Base-by-base conservation (phyloP, 1,140 invertebrate genomes). In the Drosophila gunungcola region DNA sequence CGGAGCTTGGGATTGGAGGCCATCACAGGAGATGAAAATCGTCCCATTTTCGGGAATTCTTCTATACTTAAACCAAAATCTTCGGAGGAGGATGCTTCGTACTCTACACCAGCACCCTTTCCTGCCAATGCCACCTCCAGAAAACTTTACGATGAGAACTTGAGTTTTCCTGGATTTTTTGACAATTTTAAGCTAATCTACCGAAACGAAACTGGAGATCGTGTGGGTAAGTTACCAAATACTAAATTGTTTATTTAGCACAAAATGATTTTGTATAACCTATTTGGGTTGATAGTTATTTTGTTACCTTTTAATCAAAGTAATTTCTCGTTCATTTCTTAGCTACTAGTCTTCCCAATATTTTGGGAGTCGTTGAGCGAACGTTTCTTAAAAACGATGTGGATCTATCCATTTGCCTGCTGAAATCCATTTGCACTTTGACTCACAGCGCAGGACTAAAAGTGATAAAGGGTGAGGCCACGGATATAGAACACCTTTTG, bases 111-210 rank as follows among this genome's bases (percentile, higher is more conserved):
- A 13, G n/a, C n/a, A 11, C 3, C 13, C 4, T 58, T 6, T 58
- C 0, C 7, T 3, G 1, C 5, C 0, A 41, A 52, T 65, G 27
- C 63, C 29, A 55, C 46, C 5, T 42, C 54, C 1, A 67, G 80
- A 6, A 39, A 64, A 1, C 39, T 65, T 2, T 27, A 57, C 12
- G 69, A 80, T 1, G 69, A 72, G 3, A 52, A 80, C 6, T 32
- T 48, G 4, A 53, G 32, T 36, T 58, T 83, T 2, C 34, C 72
- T 3, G 55, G 54, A 39, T 43, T 89, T 2, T 63, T 91, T 7
- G 73, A 91, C 3, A 72, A 88, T 38, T 88, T 91, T 11, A 91
- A 90, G 48, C 56, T 91, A 1, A 55, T 91, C 5, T 90, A 91
- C 52, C 78, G 58, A 49, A 91, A 91, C 34, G 65, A 58, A 11